A percentile compares a stretch with the other conserved stretches of the same genome.
Evolutionary conservation across 2,888 invertebrate species (phyloP).

Genomic region (Pseudolycoriella hygida): DNA sequence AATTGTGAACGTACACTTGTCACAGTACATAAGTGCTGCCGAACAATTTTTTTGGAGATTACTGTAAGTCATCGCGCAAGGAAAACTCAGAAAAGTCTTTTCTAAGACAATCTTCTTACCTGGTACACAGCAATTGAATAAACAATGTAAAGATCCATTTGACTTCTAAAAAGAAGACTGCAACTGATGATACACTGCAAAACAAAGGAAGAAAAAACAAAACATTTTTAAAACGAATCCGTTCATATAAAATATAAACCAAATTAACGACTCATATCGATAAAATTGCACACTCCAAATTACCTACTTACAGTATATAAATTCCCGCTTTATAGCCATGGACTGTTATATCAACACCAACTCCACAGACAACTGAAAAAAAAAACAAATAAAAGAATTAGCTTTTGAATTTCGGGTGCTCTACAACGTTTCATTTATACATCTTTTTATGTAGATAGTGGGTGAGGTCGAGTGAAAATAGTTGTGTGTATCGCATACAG

Average conservation of each 20-base stretch:
- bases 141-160: conserved; percentile 46
- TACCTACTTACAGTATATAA: conserved; percentile 41
- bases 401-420: no score
- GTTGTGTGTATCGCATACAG: no score
- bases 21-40: no score
- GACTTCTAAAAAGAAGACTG: conserved; percentile 41
- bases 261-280: neutral
- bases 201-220: conserved; percentile 13
- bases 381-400: neutral
- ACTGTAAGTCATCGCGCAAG: no score
- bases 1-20: no score
- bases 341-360: conserved; percentile 42
- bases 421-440: no score
- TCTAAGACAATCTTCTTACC: conserved; percentile 15
- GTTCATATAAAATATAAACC: neutral
- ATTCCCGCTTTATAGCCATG: conserved; percentile 40
- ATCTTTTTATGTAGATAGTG: no score
- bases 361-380: conserved; percentile 40
- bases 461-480: no score
- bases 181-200: conserved; percentile 36
- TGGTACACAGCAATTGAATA: conserved; percentile 32
- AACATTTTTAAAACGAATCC: neutral
- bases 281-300: no score
- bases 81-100: no score
- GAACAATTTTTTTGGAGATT: no score